phyloP scores from a whole-genome alignment of 2,113 vertebrate genomes.

The Actenoides lindsayi region DNA sequence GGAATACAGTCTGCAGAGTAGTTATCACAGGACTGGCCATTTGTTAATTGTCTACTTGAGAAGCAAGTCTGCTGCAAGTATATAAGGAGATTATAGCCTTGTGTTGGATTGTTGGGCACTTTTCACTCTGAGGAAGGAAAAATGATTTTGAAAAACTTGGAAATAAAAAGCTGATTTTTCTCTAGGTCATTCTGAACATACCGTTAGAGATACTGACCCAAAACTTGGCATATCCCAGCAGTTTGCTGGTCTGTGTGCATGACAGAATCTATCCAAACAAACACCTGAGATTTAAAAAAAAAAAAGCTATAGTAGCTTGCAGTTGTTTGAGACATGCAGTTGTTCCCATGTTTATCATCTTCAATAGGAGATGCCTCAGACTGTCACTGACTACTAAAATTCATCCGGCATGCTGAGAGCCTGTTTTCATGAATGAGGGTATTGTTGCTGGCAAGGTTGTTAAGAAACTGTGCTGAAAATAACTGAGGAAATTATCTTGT shows the following conservation, averaged over 20 bases:
- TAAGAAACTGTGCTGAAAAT: constrained; percentile 2
- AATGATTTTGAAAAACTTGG: neutral
- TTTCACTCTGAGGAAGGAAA: neutral
- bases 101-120: neutral
- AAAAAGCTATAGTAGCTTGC: neutral
- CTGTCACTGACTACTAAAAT: neutral
- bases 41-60: neutral
- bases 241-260: neutral
- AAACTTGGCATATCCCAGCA: neutral
- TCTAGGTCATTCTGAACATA: neutral
- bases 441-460: neutral
- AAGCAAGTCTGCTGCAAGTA: neutral
- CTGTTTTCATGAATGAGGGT: neutral
- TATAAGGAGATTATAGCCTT: neutral
- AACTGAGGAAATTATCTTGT: neutral
- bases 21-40: no score
- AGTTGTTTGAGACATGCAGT: neutral
- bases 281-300: neutral
- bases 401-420: neutral
- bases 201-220: neutral
- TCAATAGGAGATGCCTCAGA: neutral
- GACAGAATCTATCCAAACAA: neutral
- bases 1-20: no score
- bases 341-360: neutral
- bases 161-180: neutral